These are phyloP conservation scores for Tenthredo livida DNA, from an alignment of 2,888 invertebrate genomes.

Conservation along the genomic window DNA sequence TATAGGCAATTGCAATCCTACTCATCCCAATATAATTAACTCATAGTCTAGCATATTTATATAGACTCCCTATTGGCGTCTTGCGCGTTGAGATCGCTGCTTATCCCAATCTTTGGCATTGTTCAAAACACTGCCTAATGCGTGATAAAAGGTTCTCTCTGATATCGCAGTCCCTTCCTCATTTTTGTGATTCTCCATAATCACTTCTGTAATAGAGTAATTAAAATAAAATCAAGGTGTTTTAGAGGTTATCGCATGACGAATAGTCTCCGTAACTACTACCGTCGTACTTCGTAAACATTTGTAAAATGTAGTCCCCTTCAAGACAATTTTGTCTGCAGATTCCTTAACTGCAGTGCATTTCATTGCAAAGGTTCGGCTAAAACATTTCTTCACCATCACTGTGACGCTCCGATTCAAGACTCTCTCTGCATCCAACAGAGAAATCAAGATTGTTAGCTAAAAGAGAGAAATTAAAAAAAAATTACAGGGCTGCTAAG, in stretches of 20 bases:
- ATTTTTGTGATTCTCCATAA: background rate
- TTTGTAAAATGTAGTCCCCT: background rate
- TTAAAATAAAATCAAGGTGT: background rate
- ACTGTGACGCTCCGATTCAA: background rate
- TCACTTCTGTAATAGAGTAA: background rate
- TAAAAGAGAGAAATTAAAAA: background rate
- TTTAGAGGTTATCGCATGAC: background rate
- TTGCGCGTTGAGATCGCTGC: background rate
- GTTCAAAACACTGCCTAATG: background rate
- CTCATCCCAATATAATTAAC: background rate
- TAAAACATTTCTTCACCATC: background rate
- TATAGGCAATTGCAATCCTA: background rate
- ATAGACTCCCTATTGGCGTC: background rate
- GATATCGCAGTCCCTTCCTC: background rate
- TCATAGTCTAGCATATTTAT: background rate
- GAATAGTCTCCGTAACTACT: background rate
- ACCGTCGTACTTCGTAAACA: background rate
- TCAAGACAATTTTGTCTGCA: background rate
- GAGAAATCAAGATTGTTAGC: background rate
- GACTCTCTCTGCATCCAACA: background rate
- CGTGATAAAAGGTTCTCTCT: background rate
- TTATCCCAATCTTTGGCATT: background rate
- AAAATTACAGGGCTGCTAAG: background rate
- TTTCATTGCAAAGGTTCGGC: background rate
- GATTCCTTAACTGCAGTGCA: background rate